phyloP scores from a whole-genome alignment of 2,888 invertebrate species.

The Pseudeuparius sepicola region DNA sequence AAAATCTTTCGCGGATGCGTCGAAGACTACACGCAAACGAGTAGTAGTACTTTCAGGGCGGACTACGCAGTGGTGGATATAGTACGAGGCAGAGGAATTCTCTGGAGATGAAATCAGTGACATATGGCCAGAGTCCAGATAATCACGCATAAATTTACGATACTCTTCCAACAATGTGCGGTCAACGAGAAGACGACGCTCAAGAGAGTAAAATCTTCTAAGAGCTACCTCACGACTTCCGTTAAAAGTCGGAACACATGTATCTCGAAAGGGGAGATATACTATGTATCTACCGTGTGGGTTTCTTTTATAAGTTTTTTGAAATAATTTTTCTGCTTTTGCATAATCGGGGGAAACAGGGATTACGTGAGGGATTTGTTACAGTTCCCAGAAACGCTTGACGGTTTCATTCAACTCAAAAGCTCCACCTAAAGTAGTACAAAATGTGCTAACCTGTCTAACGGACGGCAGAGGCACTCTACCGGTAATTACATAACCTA shows the following conservation, averaged over 20 bases:
- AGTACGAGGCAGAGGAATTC: slow-evolving; percentile 10
- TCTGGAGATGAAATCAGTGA: background rate
- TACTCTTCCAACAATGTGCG: slow-evolving; percentile 1
- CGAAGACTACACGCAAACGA: slow-evolving; percentile 22
- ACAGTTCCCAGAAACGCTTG: slow-evolving; percentile 1
- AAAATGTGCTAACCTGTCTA: background rate
- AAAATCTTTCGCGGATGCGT: slow-evolving; percentile 17
- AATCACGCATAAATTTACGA: slow-evolving; percentile 18
- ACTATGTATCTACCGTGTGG: background rate
- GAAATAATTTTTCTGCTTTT: background rate
- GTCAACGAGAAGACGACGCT: background rate
- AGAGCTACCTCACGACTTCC: slow-evolving; percentile 2
- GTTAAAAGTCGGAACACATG: background rate
- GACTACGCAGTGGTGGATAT: slow-evolving; percentile 22
- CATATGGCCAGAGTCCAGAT: slow-evolving; percentile 14
- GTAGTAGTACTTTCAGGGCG: slow-evolving; percentile 20
- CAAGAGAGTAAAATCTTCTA: slow-evolving; percentile 6
- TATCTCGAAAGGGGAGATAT: background rate
- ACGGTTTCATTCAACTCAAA: background rate
- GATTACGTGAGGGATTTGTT: background rate
- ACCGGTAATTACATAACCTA: background rate
- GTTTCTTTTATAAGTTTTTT: background rate
- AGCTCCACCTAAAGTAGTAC: background rate
- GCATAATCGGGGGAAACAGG: background rate
- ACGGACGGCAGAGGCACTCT: background rate